Evolutionary conservation across 1,140 invertebrate species (phyloP).

Genomic region (Calycopis cecrops): DNA sequence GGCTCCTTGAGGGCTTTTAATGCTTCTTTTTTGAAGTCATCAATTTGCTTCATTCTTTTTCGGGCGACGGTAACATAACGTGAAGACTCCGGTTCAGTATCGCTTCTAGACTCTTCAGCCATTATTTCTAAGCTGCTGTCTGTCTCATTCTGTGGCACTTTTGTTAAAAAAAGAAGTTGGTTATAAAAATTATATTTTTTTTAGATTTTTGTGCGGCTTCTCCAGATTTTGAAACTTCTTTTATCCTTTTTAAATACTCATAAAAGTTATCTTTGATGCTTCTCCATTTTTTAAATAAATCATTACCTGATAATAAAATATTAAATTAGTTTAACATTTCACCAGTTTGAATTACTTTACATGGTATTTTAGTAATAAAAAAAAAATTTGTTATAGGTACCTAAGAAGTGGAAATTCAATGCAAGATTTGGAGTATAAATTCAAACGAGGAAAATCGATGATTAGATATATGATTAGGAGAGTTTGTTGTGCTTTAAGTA

Average conservation of each 20-base stretch:
- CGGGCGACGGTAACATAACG: constrained; percentile 2
- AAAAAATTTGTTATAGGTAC: constrained; percentile 22
- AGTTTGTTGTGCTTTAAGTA: constrained; percentile 21
- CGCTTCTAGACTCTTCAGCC: neutral
- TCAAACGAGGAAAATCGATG: constrained; percentile 22
- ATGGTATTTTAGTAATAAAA: no score
- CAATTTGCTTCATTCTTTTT: neutral
- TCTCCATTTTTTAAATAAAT: neutral
- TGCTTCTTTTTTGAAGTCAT: constrained; percentile 6
- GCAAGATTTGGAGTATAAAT: constrained; percentile 18
- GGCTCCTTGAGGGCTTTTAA: constrained; percentile 2
- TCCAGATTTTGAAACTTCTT: neutral
- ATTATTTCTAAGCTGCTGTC: constrained; percentile 6
- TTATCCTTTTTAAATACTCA: neutral
- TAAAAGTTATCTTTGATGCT: neutral
- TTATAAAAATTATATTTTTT: neutral
- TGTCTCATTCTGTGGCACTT: neutral
- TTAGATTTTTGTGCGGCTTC: neutral
- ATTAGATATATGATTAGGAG: constrained; percentile 20
- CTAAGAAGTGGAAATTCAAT: constrained; percentile 20
- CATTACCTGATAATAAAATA: neutral
- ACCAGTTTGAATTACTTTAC: no score
- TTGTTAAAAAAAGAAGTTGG: neutral
- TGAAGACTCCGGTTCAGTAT: neutral
- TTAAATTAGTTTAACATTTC: no score